Base-by-base conservation (phyloP, 1,140 invertebrate genomes). In the Agraylea sexmaculata region DNA sequence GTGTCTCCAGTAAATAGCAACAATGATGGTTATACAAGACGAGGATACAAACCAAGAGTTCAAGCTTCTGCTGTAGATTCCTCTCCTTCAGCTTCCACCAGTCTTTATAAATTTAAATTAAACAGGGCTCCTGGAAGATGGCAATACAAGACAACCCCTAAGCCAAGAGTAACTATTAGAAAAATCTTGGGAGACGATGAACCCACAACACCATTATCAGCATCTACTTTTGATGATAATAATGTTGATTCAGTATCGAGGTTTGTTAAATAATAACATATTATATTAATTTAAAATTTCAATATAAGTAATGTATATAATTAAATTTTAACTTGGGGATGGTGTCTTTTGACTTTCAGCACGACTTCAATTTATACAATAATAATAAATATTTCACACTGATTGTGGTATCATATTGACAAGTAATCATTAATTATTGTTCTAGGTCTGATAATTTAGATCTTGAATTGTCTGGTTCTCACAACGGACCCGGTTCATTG, bases 71-170 rank as follows among this genome's bases (percentile, higher is more conserved):
- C 65, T 22, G 69, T 74, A 1, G 74, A 77, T 36, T 58, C 58
- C 47, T 52, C 53, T 4, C 54, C 58, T 1, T 54, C 54, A 34
- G 50, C 57, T 29, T 70, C 73, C 2, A 73, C 74, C 17, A 75
- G 69, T 48, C 59, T 77, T 19, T 77, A 75, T 54, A 83, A 85
- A 59, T 78, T 82, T 47, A 87, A 84, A 55, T 59, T 85, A 11
- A 78, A 83, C 37, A 66, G 82, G 34, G 71, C 80, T 0, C 80
- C 83, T 29, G 82, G 83, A 20, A 74, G 85, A 43, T 89, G 85
- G 83, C 80, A 87, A 37, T 89, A 87, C 55, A 88, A 87, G 57
- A 85, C 85, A 1, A 82, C 84, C 2, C 79, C 84, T 1, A 89
- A 87, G 54, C 86, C 86, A 2, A 74, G 84, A 54, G 77, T 89